Base-by-base conservation (phyloP, 2,797 vertebrate species). In the Macropodus opercularis region DNA sequence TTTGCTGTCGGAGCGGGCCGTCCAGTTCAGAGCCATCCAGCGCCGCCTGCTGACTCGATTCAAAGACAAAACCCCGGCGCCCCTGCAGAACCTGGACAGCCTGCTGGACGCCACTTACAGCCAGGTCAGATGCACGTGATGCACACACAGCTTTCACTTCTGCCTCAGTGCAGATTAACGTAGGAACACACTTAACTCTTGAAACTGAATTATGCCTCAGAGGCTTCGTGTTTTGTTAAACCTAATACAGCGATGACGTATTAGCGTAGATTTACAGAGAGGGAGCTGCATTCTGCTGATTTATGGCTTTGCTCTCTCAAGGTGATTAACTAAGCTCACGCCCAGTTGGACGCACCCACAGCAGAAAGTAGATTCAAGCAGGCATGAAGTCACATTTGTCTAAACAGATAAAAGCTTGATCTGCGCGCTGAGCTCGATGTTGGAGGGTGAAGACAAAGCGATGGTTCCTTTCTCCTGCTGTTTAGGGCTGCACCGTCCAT, bases 21-120 rank as follows among this genome's bases (percentile, higher is more conserved):
- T 97, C 43, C 97, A 98, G 49, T 99, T 98, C 76, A 90, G 97
- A 86, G 96, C 96, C 81, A 97, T 98, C 76, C 95, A 99, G 69
- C 93, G 96, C 17, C 92, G 96, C 22, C 87, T 99, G 7, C 86
- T 99, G 77, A 96, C 95, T 21, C 93, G 96, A 23, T 98, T 99
- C 85, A 99, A 98, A 80, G 96, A 99, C 85, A 98, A 96, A 88
- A 98, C 95, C 31, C 97, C 97, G 0, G 93, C 95, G 5, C 96
- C 97, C 0, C 93, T 99, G 43, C 96, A 98, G 72, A 97, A 98
- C 89, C 92, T 99, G 72, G 97, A 98, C 84, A 96, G 94, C 0
- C 91, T 99, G 76, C 89, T 99, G 77, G 96, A 99, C 43, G 94
- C 95, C 61, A 99, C 97, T 1, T 97, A 96, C 75, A 94, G 91